Percentiles rank a stretch among this genome's conserved stretches.
Conservation (phyloP, 2,113 vertebrate species). For the Strix aluco region DNA sequence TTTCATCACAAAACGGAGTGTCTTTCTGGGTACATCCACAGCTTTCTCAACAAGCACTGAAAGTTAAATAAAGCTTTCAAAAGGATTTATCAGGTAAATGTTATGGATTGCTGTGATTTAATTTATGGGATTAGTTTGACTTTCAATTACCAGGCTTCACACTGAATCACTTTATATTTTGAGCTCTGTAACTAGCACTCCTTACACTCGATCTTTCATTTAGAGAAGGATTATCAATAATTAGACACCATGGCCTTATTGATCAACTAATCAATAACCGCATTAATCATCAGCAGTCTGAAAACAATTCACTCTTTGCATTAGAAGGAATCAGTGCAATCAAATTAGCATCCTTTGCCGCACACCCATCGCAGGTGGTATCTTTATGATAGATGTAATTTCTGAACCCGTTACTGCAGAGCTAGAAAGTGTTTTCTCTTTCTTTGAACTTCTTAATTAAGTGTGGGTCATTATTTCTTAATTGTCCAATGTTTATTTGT, state of each 20-base stretch:
- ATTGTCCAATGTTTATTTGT: background rate
- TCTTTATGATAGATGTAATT: background rate
- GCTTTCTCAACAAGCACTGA: conserved; percentile 28
- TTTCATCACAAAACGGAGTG: background rate
- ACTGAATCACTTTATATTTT: conserved; percentile 80
- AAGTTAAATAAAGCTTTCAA: conserved; percentile 78
- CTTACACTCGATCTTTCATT: conserved; percentile 82
- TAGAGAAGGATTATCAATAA: conserved; percentile 85
- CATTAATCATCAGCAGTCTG: conserved; percentile 79
- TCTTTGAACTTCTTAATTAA: background rate
- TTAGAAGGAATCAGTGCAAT: conserved; percentile 61
- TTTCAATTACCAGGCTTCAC: conserved; percentile 82
- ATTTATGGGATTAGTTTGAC: conserved; percentile 84
- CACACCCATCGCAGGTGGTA: background rate
- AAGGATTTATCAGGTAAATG: conserved; percentile 80
- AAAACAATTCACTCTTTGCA: conserved; percentile 79
- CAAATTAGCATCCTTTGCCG: conserved; percentile 70
- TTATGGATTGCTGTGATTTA: conserved; percentile 83
- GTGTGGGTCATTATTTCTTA: background rate
- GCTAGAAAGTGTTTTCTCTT: background rate
- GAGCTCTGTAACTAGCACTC: conserved; percentile 75
- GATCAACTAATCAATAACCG: conserved; percentile 79
- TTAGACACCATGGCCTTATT: conserved; percentile 82
- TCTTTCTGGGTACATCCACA: background rate
- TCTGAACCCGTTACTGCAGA: background rate